Evolutionary conservation across 1,140 invertebrate genomes (phyloP).

Genomic region (Hirudo medicinalis): DNA sequence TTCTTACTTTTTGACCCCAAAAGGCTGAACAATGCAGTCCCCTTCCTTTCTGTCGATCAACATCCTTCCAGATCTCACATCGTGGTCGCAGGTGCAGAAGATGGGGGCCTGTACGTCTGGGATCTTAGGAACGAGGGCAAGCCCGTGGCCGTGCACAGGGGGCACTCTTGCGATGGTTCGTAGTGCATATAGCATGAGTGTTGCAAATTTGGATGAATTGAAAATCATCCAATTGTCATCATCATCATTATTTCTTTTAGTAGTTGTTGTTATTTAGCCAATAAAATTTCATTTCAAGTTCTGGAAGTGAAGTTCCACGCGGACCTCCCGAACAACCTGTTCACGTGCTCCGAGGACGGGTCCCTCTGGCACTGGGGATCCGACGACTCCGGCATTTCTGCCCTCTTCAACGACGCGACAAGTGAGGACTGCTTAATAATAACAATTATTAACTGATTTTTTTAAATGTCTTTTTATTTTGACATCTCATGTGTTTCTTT

Average conservation of each 20-base stretch:
- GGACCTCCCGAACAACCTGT: constrained; percentile 63
- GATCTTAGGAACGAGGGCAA: constrained; percentile 59
- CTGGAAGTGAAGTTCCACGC: constrained; percentile 71
- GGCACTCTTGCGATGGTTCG: constrained; percentile 54
- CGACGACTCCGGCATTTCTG: not conserved
- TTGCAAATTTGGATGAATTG: no score
- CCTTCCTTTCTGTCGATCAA: constrained; percentile 54
- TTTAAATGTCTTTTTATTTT: no score
- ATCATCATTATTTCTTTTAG: no score
- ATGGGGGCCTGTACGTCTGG: constrained; percentile 35
- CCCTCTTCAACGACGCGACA: not conserved
- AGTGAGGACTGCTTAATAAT: no score
- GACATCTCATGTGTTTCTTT: no score
- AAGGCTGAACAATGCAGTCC: constrained; percentile 42
- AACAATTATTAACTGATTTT: not conserved
- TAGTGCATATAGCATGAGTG: no score
- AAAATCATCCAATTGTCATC: no score
- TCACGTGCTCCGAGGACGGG: constrained; percentile 62
- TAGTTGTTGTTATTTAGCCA: no score
- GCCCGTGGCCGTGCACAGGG: constrained; percentile 63
- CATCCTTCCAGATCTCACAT: constrained; percentile 75
- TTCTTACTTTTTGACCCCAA: constrained; percentile 12
- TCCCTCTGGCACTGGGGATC: constrained; percentile 72
- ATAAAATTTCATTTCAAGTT: constrained; percentile 40
- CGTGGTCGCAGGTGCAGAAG: constrained; percentile 45